A percentile compares a stretch with the other conserved stretches of the same genome.
Evolutionary conservation across 2,888 invertebrate genomes (phyloP).

Genomic region (Dynastes grantii): DNA sequence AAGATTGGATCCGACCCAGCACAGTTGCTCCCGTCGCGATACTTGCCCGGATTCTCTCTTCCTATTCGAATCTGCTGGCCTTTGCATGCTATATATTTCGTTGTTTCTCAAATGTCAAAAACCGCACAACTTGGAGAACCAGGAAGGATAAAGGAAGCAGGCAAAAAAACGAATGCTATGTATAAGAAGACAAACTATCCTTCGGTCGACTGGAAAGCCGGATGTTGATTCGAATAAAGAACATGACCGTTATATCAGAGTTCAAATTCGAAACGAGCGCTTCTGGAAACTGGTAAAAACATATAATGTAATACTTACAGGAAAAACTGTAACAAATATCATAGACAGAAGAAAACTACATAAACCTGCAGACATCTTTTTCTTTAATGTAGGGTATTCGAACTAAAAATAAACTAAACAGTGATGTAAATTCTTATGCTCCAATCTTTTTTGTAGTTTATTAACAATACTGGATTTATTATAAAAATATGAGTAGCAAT

Average conservation of each 20-base stretch:
- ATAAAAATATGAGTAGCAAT: no score
- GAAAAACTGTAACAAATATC: no score
- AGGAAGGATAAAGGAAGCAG: constrained; percentile 26
- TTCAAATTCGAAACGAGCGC: no score
- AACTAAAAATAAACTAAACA: no score
- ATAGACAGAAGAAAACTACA: no score
- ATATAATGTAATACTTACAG: no score
- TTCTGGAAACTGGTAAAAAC: neutral
- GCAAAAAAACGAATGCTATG: constrained; percentile 59
- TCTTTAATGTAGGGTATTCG: no score
- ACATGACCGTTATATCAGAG: constrained; percentile 56
- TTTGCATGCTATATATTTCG: constrained; percentile 65
- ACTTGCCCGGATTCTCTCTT: constrained; percentile 43
- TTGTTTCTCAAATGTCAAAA: constrained; percentile 50
- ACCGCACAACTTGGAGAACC: neutral
- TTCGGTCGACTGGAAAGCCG: constrained; percentile 68
- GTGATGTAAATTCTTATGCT: no score
- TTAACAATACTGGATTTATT: no score
- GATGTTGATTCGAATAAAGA: constrained; percentile 71
- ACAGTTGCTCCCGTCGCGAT: constrained; percentile 48
- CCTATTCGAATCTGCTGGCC: constrained; percentile 63
- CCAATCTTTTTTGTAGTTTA: no score
- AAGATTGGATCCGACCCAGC: constrained; percentile 68
- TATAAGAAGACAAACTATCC: constrained; percentile 63
- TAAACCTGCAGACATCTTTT: no score